These are phyloP conservation scores for Allygus modestus DNA, from an alignment of 2,888 invertebrate genomes.

Conservation along the genomic window DNA sequence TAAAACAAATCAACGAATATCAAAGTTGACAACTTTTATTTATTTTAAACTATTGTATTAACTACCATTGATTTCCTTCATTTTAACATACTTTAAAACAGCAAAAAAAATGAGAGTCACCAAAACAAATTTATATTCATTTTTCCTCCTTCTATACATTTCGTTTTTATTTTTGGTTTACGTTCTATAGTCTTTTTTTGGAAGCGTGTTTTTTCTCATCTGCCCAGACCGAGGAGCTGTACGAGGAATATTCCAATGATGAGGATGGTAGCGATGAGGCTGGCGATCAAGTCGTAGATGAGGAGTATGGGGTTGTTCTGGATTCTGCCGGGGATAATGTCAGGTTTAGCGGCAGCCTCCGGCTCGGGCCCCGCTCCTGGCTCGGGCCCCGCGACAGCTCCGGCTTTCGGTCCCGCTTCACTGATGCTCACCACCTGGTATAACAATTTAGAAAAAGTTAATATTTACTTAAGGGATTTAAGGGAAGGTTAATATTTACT, in stretches of 20 bases:
- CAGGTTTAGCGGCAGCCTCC: background rate
- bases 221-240: constrained; percentile 3
- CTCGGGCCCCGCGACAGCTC: background rate
- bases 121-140: no score
- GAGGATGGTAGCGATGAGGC: constrained; percentile 24
- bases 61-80: no score
- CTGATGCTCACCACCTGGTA: background rate
- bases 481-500: no score
- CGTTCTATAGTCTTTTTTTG: background rate
- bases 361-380: background rate
- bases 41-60: no score
- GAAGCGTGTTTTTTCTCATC: background rate
- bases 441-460: background rate
- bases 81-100: no score
- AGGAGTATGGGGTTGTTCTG: constrained; percentile 39
- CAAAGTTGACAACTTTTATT: no score
- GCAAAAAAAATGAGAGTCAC: no score
- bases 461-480: background rate
- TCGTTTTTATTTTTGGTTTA: no score
- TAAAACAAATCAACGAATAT: background rate
- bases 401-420: background rate
- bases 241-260: constrained; percentile 14
- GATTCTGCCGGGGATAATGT: constrained; percentile 38
- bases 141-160: no score
- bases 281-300: background rate